Conservation (phyloP, 2,113 vertebrate species). For the Sus scrofa region DNA sequence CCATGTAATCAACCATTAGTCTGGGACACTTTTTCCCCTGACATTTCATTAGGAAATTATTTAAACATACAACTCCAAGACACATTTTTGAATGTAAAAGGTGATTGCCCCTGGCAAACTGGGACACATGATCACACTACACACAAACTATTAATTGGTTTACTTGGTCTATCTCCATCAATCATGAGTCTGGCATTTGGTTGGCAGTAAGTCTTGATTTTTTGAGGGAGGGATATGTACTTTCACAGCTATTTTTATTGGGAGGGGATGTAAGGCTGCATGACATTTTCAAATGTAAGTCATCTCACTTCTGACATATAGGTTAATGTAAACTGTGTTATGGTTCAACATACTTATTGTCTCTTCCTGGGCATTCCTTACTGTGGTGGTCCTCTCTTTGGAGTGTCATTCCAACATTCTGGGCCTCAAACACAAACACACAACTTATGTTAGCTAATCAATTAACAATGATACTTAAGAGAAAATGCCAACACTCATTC, state of each 20-base stretch:
- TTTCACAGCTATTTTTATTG: conserved; percentile 10
- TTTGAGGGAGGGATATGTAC: neutral
- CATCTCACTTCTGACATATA: neutral
- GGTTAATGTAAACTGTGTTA: neutral
- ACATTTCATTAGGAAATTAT: neutral
- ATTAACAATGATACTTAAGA: neutral
- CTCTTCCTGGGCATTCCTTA: neutral
- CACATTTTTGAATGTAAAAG: neutral
- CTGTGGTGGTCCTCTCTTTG: neutral
- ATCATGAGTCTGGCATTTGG: neutral
- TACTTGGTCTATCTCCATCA: neutral
- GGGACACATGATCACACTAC: neutral
- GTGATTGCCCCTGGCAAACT: neutral
- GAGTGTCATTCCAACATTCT: neutral
- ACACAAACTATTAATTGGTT: neutral
- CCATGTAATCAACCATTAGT: neutral
- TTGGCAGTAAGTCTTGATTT: neutral
- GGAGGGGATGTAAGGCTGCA: neutral
- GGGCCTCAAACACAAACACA: neutral
- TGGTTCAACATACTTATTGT: neutral
- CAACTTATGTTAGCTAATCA: neutral
- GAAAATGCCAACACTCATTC: neutral
- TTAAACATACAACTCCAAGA: neutral
- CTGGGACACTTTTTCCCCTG: neutral
- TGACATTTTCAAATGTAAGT: neutral